Evolutionary conservation across 2,797 vertebrate species (phyloP).

Genomic region (Diglossa cyanea): DNA sequence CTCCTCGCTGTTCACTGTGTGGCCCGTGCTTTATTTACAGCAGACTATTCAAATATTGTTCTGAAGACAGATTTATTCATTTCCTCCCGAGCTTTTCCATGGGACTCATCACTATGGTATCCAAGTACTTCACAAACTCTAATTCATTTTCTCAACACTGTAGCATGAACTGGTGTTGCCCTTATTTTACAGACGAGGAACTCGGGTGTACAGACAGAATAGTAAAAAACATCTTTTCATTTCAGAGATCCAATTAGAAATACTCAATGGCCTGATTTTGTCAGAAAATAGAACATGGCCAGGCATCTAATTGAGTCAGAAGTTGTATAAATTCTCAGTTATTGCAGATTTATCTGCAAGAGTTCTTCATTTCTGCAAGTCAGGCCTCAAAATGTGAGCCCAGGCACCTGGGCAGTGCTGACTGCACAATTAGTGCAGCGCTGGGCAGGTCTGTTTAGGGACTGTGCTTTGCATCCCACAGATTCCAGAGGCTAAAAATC

Average conservation of each 20-base stretch:
- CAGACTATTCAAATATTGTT: conserved; percentile 47
- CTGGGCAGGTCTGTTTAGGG: neutral
- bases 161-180: neutral
- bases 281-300: neutral
- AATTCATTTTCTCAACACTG: conserved; percentile 6
- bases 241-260: conserved; percentile 22
- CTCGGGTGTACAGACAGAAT: neutral
- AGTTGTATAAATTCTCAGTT: neutral
- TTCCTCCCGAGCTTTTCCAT: conserved; percentile 44
- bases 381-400: neutral
- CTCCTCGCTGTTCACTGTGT: neutral
- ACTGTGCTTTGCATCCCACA: neutral
- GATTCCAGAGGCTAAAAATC: neutral
- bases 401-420: neutral
- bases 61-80: conserved; percentile 56
- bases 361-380: neutral
- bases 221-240: neutral
- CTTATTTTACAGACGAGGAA: conserved; percentile 10
- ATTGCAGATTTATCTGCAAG: neutral
- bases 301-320: neutral
- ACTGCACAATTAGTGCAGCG: rapidly evolving
- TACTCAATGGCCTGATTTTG: conserved; percentile 9
- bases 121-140: conserved; percentile 25
- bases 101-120: conserved; percentile 36
- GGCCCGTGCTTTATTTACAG: conserved; percentile 28